Evolutionary conservation across 2,797 vertebrate genomes (phyloP).

Genomic region (Paedocypris micromegethes): DNA sequence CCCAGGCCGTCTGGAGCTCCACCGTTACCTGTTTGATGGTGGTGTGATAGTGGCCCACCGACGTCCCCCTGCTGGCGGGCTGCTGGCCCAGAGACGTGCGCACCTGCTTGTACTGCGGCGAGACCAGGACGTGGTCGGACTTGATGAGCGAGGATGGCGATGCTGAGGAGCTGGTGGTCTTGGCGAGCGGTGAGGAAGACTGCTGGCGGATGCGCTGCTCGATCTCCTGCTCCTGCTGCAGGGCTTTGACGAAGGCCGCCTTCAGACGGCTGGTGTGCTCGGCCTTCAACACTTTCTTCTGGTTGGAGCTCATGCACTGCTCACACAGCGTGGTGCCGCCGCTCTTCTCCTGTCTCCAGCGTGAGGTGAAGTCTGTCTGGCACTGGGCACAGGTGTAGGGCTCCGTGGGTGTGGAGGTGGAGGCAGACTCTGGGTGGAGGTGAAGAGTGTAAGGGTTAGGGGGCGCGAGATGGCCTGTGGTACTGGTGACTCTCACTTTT

Average conservation of each 20-base stretch:
- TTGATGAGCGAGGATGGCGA: conserved; percentile 62
- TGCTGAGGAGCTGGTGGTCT: conserved; percentile 54
- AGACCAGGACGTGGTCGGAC: conserved; percentile 64
- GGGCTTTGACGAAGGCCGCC: conserved; percentile 93
- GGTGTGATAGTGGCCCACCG: conserved; percentile 75
- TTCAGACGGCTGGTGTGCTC: conserved; percentile 96
- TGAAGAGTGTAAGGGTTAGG: conserved; percentile 81
- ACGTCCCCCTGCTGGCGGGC: conserved; percentile 67
- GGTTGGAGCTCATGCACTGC: conserved; percentile 94
- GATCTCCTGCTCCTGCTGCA: conserved; percentile 98
- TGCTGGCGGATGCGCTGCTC: conserved; percentile 95
- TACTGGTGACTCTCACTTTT: conserved; percentile 63
- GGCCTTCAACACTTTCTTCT: conserved; percentile 92
- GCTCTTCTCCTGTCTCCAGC: conserved; percentile 94
- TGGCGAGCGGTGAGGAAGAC: conserved; percentile 57
- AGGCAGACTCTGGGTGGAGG: conserved; percentile 35
- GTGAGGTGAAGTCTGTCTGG: conserved; percentile 97
- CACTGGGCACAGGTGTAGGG: conserved; percentile 91
- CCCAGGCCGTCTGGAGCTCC: too few relatives aligned
- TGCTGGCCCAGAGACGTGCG: conserved; percentile 53
- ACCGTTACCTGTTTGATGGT: conserved; percentile 79
- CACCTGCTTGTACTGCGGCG: conserved; percentile 71
- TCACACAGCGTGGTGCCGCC: conserved; percentile 86
- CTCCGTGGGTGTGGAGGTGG: conserved; percentile 71
- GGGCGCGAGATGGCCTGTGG: conserved; percentile 27